These are phyloP conservation scores for Drosophila sturtevanti DNA, from an alignment of 1,140 invertebrate species.

Conservation along the genomic window DNA sequence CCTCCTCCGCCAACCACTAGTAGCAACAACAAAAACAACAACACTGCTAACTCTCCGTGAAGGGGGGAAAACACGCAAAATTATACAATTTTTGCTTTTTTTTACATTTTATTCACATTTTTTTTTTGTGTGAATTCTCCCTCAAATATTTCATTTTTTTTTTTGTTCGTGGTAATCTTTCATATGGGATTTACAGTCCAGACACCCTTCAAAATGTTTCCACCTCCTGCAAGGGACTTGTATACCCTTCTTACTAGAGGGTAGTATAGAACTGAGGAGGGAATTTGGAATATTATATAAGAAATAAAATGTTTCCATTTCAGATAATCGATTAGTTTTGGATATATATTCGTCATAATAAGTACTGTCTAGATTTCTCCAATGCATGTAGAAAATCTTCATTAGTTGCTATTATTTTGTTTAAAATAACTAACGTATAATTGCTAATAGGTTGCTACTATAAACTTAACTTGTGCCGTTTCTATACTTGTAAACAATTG, in stretches of 20 bases:
- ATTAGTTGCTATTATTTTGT: no score
- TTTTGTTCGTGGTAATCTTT: slow-evolving; percentile 46
- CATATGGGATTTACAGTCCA: slow-evolving; percentile 57
- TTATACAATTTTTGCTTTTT: slow-evolving; percentile 54
- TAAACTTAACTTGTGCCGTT: no score
- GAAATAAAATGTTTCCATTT: no score
- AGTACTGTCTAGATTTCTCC: no score
- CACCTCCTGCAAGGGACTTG: neutral
- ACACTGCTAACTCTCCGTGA: slow-evolving; percentile 20
- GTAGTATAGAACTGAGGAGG: neutral
- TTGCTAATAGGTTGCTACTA: no score
- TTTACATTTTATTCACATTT: slow-evolving; percentile 61
- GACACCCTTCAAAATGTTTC: slow-evolving; percentile 41
- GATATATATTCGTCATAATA: no score
- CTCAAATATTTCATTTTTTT: neutral
- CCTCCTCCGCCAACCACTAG: neutral
- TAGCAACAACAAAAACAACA: slow-evolving; percentile 8
- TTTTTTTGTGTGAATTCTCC: slow-evolving; percentile 23
- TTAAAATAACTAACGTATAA: no score
- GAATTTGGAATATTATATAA: no score
- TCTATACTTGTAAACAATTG: no score
- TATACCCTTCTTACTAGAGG: neutral
- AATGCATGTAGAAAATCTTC: no score
- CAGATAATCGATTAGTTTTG: no score
- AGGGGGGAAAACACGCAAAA: slow-evolving; percentile 46